Base-by-base conservation (phyloP, 2,888 invertebrate species). In the Amaurobius ferox region DNA sequence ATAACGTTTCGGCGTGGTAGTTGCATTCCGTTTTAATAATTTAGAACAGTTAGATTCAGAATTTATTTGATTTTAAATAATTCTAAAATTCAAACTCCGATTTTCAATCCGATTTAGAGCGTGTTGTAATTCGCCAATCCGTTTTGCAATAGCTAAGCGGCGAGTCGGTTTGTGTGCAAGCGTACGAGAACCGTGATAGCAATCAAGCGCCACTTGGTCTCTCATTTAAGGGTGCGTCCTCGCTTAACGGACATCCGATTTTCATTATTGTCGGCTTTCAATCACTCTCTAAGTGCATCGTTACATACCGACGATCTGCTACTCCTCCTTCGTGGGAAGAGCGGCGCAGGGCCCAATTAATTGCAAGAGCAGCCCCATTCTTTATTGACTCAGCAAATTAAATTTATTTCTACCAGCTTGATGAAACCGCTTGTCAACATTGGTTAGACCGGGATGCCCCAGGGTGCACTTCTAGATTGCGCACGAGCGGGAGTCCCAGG, bases 361-460 rank as follows among this genome's bases (percentile, higher is more conserved):
- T 85, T 77, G 83, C 62, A 77, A 85, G 77, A 71, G 83, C 64
- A 39, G 72, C 72, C 35, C 67, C 67, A 72, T 72, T 73, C 70
- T 76, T 70, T 83, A 83, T 83, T 83, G 62, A 83, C 81, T 35
- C 71, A 83, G 68, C 74, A 83, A 74, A 83, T 83, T 83, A 83
- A 83, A 83, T 83, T 83, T 83, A 83, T 83, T 83, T 83, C 81
- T 83, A 64, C 81, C 70, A 32, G 66, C 35, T 83, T 74, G 74
- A 73, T 74, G 80, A 74, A 81, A 74, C 80, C 80, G 74, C 74
- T 62, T 74, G 80, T 81, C 80, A 81, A 81, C 80, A 79, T 40
- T 28, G 55, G 55, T 62, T 55, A n/a, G 70, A 28, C 19, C n/a
- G 32, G 32, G 39, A 40, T 61, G 80, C 80, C 80, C 80, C 67